Evolutionary conservation across 2,797 vertebrate species (phyloP).

Genomic region (Gymnopithys bicolor): DNA sequence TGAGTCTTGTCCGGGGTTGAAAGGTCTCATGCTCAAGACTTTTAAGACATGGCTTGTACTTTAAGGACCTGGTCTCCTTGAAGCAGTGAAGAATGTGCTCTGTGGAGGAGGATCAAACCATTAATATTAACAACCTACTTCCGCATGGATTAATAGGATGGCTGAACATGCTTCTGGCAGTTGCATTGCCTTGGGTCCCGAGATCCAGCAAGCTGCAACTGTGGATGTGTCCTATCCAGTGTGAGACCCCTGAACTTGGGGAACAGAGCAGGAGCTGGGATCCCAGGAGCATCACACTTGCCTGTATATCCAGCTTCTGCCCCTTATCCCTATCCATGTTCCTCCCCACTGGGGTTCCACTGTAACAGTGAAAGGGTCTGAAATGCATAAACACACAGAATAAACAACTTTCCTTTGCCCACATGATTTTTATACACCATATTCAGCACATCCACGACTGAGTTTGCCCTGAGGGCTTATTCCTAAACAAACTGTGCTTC

Average conservation of each 20-base stretch:
- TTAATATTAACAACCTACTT: constrained; percentile 21
- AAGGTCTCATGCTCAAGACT: background rate
- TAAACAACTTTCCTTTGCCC: background rate
- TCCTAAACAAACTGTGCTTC: background rate
- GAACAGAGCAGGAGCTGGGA: background rate
- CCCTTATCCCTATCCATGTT: background rate
- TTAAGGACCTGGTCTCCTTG: background rate
- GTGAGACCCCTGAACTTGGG: background rate
- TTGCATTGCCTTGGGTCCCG: background rate
- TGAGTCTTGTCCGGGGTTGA: background rate
- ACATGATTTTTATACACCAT: background rate
- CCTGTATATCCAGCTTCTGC: background rate
- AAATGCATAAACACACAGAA: background rate
- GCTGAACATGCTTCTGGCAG: background rate
- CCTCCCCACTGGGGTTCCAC: background rate
- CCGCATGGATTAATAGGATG: background rate
- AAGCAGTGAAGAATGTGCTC: background rate
- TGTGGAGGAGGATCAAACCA: background rate
- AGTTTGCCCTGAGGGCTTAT: background rate
- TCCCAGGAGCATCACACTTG: background rate
- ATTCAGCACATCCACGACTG: background rate
- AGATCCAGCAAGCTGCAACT: background rate
- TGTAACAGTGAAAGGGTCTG: background rate
- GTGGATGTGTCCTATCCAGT: background rate
- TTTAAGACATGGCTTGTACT: background rate